Evolutionary conservation across 2,888 invertebrate species (phyloP).

Genomic region (Diplazon laetatorius): DNA sequence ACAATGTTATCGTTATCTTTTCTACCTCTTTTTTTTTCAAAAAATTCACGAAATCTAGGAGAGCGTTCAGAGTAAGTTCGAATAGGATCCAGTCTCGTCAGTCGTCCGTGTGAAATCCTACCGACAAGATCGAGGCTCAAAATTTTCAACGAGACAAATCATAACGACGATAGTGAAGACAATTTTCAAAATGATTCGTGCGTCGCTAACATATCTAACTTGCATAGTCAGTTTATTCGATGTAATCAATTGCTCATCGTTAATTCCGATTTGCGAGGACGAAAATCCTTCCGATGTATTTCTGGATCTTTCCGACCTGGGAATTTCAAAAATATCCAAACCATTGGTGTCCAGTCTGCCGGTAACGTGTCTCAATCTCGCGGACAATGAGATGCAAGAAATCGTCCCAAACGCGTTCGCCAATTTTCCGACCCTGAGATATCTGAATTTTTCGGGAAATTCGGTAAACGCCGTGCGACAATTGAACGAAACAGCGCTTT

Average conservation of each 20-base stretch:
- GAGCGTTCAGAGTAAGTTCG: background rate
- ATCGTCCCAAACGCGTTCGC: conserved; percentile 18
- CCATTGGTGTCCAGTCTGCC: conserved; percentile 1
- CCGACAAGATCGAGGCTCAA: conserved; percentile 7
- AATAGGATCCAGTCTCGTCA: conserved; percentile 1
- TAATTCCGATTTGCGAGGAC: conserved; percentile 17
- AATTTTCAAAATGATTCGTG: conserved; percentile 27
- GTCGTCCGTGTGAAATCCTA: background rate
- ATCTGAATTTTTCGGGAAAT: conserved; percentile 30
- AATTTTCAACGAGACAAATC: background rate
- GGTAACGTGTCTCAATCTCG: conserved; percentile 41
- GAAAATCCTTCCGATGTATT: conserved; percentile 6
- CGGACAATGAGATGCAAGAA: background rate
- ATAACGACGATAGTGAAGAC: background rate
- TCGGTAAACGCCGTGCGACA: too few species aligned
- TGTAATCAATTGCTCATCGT: background rate
- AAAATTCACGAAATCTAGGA: too few species aligned
- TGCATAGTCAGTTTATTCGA: background rate
- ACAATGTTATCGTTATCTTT: too few species aligned
- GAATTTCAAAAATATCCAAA: background rate
- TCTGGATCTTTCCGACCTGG: conserved; percentile 38
- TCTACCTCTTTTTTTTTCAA: too few species aligned
- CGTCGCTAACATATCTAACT: background rate
- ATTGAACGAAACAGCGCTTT: background rate
- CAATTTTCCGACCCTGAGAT: conserved; percentile 7